Conservation (phyloP, 2,797 vertebrate genomes). For the Sternotherus odoratus region DNA sequence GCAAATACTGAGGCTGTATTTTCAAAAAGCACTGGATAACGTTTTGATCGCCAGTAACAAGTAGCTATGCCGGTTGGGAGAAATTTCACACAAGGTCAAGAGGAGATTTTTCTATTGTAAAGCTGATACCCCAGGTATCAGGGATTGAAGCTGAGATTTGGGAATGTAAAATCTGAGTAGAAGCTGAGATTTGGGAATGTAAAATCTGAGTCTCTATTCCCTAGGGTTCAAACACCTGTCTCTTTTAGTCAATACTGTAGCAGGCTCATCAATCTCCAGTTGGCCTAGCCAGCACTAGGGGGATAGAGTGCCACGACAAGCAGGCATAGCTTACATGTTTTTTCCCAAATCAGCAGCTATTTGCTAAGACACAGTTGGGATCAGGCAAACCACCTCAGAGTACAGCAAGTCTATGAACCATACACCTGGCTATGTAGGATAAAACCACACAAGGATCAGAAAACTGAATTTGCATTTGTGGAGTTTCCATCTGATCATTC, state of each 20-base stretch:
- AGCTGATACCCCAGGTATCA: background rate
- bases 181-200: no score
- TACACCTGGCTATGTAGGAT: background rate
- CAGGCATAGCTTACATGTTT: background rate
- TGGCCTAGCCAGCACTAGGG: no score
- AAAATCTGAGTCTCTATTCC: no score
- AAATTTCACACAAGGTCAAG: background rate
- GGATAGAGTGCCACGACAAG: no score
- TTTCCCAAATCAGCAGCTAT: background rate
- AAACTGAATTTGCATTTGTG: background rate
- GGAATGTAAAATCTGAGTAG: no score
- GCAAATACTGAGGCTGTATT: background rate
- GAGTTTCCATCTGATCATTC: background rate
- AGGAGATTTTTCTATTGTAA: background rate
- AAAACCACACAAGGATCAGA: background rate
- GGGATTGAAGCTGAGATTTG: no score
- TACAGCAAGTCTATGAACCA: background rate
- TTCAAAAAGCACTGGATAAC: background rate
- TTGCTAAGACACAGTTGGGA: background rate
- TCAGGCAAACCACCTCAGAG: background rate
- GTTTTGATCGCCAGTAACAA: background rate
- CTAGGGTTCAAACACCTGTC: no score
- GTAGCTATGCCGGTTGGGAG: background rate
- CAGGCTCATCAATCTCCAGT: no score
- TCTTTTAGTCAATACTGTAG: no score